Evolutionary conservation across 1,140 invertebrate species (phyloP), one percentile per base, ranked within the genome.

Genomic region (Epicauta chinensis): DNA sequence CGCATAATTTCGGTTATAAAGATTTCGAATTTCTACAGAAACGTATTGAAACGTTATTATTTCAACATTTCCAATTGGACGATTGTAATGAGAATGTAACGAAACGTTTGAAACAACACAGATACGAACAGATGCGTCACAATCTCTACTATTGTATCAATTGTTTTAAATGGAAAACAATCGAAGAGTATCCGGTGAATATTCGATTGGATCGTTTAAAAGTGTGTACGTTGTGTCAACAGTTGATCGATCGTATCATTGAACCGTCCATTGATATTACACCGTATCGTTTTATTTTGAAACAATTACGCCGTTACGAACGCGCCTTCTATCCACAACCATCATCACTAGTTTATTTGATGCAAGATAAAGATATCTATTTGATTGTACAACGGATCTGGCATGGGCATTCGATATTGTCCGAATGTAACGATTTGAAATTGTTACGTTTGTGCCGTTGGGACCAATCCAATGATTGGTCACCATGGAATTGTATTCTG

Each of bases 401-500:
- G 84, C 80, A 81, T 37, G 75, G 78, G 0, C 78, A 75, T 60
- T 87, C 84, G 0, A 75, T 76, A 1, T 69, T 86, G 6, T 83
- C 80, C 45, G 81, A 82, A 57, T 73, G 71, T 29, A 60, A 61
- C 12, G 78, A 85, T 55, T 62, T 84, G 10, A 75, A 76, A 3
- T 63, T 77, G 16, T 61, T 87, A 35, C 69, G 78, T 34, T 59
- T 84, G 14, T 75, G 75, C 16, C 69, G 82, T 10, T 87, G 81
- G 73, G 64, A 76, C 30, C 67, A 70, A 1, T 56, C 77, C 3
- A 62, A 76, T 30, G 77, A 80, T 34, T 87, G 84, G 84, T 74
- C 80, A 6, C 84, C 84, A 1, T 87, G 83, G 84, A 87, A 87
- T 61, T 84, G 81, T 58, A 76, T 87, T 44, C 63, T 86, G 13